A percentile compares a stretch with the other conserved stretches of the same genome.
Conservation (phyloP, 2,888 invertebrate genomes). For the Polia nebulosa region DNA sequence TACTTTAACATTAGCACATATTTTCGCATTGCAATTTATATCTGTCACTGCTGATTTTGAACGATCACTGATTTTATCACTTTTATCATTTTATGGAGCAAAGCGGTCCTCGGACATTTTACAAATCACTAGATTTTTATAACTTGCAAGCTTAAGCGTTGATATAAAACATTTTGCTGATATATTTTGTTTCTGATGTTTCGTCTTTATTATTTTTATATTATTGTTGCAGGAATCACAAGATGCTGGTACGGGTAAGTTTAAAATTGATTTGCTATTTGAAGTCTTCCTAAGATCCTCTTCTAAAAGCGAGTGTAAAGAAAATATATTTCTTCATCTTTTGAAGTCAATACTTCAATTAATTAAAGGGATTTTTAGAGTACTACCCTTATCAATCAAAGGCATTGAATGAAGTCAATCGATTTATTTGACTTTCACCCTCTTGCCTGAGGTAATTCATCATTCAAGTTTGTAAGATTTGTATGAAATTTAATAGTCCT, state of each 20-base stretch:
- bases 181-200: conserved; percentile 10
- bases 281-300: not conserved
- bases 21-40: conserved; percentile 55
- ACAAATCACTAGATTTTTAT: conserved; percentile 65
- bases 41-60: conserved; percentile 31
- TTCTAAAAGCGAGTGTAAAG: not conserved
- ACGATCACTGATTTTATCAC: conserved; percentile 26
- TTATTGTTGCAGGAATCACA: conserved; percentile 86
- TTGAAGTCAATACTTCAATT: conserved; percentile 32
- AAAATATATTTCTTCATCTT: conserved; percentile 18
- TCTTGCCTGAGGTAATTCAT: conserved; percentile 3
- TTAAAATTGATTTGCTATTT: not conserved
- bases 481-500: not conserved
- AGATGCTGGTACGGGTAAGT: conserved; percentile 84
- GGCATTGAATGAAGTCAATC: conserved; percentile 36
- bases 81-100: conserved; percentile 11
- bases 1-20: conserved; percentile 52
- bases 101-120: conserved; percentile 28
- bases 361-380: conserved; percentile 30
- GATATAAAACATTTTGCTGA: conserved; percentile 43
- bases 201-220: conserved; percentile 51
- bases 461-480: conserved; percentile 18
- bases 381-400: conserved; percentile 34
- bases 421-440: conserved; percentile 34
- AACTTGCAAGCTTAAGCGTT: conserved; percentile 77